These are phyloP conservation scores for Ischnura elegans DNA, from an alignment of 2,888 invertebrate species.

Conservation along the genomic window DNA sequence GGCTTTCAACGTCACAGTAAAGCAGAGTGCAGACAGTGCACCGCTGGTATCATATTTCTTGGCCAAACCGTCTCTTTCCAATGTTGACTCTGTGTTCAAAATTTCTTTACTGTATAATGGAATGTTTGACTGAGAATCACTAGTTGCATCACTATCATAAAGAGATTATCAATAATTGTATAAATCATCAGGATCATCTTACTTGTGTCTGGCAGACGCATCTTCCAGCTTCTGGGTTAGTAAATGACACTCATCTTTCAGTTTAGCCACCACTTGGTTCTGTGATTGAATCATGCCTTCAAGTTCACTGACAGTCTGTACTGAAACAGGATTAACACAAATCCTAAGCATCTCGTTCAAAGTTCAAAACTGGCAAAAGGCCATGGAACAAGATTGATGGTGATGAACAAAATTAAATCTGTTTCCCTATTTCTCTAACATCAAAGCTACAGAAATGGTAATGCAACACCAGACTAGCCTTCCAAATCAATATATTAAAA, in stretches of 20 bases:
- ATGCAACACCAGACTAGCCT: background rate
- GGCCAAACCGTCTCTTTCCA: constrained; percentile 44
- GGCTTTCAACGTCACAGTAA: background rate
- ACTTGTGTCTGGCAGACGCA: constrained; percentile 93
- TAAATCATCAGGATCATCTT: constrained; percentile 77
- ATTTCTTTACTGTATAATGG: constrained; percentile 13
- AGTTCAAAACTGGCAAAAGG: background rate
- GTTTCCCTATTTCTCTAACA: background rate
- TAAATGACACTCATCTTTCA: constrained; percentile 92
- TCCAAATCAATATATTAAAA: too few relatives aligned
- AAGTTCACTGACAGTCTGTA: constrained; percentile 93
- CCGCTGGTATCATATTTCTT: background rate
- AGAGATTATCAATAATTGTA: constrained; percentile 20
- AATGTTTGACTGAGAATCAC: constrained; percentile 25
- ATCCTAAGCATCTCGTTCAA: constrained; percentile 29
- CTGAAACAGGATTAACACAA: constrained; percentile 80
- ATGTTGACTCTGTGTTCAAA: constrained; percentile 50
- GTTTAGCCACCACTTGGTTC: constrained; percentile 95
- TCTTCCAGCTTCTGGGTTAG: constrained; percentile 94
- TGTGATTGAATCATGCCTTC: constrained; percentile 94
- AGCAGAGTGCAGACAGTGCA: background rate
- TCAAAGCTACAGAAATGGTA: background rate
- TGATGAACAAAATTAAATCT: background rate
- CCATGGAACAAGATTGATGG: constrained; percentile 15
- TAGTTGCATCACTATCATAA: constrained; percentile 19